Evolutionary conservation across 2,113 vertebrate genomes (phyloP), one percentile per base, ranked within the genome.

Genomic region (Acrocephalus kingi): DNA sequence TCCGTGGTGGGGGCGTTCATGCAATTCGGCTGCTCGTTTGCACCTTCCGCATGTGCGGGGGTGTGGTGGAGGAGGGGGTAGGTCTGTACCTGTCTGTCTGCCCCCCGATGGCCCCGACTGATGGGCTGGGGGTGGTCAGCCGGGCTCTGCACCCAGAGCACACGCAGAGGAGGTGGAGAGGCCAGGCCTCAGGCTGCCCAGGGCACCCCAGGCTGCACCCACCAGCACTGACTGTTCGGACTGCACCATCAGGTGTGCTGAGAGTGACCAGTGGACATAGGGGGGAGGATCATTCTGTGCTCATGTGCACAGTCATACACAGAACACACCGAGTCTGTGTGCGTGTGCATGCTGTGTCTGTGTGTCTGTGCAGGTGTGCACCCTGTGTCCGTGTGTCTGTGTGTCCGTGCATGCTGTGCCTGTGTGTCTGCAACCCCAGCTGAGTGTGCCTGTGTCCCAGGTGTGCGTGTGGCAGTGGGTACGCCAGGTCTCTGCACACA

Each of bases 1-100:
- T 64, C 55, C 0, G 2, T 15, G 33, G 2, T 1, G 8, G 0
- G 0, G 15, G 21, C 0, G 2, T 7, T 66, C 39, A 2, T 13
- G 37, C 3, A 4, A 33, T 37, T 23, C 18, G 33, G 69, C 48
- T 27, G 71, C 0, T 1, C 7, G 10, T 33, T 41, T 19, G 37
- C 33, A 13, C 11, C 7, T 25, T 10, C 41, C 11, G 52, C 43
- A 2, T 11, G 19, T 35, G 59, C 30, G 10, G 7, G 39, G 30
- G 3, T 35, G 43, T 14, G 68, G 27, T 25, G 39, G 51, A 27
- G 18, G 8, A 46, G 12, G 2, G 8, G 13, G 7, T 9, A 21
- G 43, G 18, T 27, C 37, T 54, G 43, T 25, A 15, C 14, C 31
- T 8, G 19, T 31, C 51, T 8, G 8, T 21, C 45, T 41, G 28